Evolutionary conservation across 2,113 vertebrate genomes (phyloP).

Genomic region (Lampris incognitus): DNA sequence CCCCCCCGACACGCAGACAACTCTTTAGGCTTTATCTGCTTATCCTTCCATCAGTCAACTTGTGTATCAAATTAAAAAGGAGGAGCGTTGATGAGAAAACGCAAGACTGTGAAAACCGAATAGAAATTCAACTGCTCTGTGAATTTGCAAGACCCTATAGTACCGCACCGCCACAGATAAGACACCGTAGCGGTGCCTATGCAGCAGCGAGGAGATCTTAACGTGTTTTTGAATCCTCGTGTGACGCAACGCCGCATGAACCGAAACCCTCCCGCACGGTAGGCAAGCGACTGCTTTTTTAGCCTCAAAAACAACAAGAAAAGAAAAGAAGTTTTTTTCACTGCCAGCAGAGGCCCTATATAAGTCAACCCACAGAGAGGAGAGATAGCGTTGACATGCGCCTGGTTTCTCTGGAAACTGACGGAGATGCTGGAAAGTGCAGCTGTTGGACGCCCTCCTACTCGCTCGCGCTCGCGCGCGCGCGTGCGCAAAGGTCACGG

Average conservation of each 20-base stretch:
- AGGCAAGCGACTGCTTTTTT: not conserved
- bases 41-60: no score
- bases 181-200: no score
- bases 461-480: slow-evolving; percentile 39
- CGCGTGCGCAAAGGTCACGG: slow-evolving; percentile 45
- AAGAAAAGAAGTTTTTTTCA: slow-evolving; percentile 45
- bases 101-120: not conserved
- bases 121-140: not conserved
- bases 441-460: slow-evolving; percentile 56
- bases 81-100: not conserved
- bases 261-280: no score
- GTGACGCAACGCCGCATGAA: no score
- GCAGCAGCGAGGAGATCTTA: no score
- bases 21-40: no score
- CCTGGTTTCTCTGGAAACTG: slow-evolving; percentile 69
- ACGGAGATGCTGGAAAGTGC: slow-evolving; percentile 64
- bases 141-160: not conserved
- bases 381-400: slow-evolving; percentile 28
- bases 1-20: no score
- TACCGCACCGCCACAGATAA: no score
- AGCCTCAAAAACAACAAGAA: not conserved
- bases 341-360: slow-evolving; percentile 48
- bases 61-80: not conserved
- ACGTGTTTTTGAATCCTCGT: no score
- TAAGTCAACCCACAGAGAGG: slow-evolving; percentile 58